Conservation (phyloP, 2,888 invertebrate genomes). For the Epirrita christyi region DNA sequence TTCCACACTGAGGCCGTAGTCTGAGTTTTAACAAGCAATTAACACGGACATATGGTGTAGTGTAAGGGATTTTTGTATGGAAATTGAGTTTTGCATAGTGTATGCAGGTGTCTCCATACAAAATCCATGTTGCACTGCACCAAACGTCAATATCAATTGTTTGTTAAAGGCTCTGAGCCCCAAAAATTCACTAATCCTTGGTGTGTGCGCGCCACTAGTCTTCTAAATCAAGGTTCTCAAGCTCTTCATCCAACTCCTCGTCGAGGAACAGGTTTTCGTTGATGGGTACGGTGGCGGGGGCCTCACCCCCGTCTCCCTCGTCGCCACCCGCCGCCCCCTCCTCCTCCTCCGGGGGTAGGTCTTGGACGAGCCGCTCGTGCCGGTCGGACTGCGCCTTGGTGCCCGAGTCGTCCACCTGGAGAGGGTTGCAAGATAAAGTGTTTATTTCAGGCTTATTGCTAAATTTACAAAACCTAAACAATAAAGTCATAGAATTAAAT, state of each 20-base stretch:
- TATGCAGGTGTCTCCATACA: too few species aligned
- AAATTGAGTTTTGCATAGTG: too few species aligned
- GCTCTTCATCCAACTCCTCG: constrained; percentile 93
- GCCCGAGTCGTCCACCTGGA: constrained; percentile 89
- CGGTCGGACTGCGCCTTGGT: constrained; percentile 89
- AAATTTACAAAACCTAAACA: too few species aligned
- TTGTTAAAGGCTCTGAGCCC: background rate
- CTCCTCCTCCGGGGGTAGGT: constrained; percentile 54
- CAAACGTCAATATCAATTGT: too few species aligned
- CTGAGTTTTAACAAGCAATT: too few species aligned
- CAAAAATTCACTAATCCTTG: background rate
- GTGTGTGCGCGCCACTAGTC: constrained; percentile 62
- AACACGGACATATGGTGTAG: too few species aligned
- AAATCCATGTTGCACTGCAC: too few species aligned
- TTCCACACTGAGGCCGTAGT: too few species aligned
- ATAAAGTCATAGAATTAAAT: too few species aligned
- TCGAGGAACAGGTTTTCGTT: constrained; percentile 97
- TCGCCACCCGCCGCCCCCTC: constrained; percentile 48
- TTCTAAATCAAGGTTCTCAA: constrained; percentile 91
- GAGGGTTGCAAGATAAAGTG: constrained; percentile 40
- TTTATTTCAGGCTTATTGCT: too few species aligned
- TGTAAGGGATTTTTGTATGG: too few species aligned
- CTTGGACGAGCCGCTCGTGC: constrained; percentile 75
- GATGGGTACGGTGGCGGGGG: constrained; percentile 88
- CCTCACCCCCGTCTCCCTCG: constrained; percentile 67